These are phyloP conservation scores for Tympanuchus pallidicinctus DNA, from an alignment of 2,113 vertebrate species.

Conservation along the genomic window DNA sequence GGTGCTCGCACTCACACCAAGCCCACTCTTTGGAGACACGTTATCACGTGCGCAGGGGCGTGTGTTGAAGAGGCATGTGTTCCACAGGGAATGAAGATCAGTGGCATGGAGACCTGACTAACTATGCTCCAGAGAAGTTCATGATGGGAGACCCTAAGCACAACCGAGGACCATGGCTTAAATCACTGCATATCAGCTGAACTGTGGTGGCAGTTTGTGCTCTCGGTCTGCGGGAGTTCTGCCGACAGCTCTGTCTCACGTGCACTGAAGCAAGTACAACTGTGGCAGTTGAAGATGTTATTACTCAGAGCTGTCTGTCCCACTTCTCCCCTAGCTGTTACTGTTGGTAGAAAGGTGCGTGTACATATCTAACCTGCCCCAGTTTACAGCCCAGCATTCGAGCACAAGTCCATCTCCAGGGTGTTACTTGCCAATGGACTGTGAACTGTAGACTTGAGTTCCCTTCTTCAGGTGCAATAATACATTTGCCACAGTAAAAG, in stretches of 20 bases:
- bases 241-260: slow-evolving; percentile 13
- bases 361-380: neutral
- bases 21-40: slow-evolving; percentile 54
- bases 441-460: neutral
- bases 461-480: neutral
- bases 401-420: neutral
- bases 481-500: neutral
- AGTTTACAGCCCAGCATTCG: neutral
- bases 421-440: neutral
- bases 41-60: neutral
- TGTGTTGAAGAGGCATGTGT: slow-evolving; percentile 18
- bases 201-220: neutral
- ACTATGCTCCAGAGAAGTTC: neutral
- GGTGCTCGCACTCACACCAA: slow-evolving; percentile 24
- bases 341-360: neutral
- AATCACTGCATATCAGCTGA: slow-evolving; percentile 52
- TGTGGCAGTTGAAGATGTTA: slow-evolving; percentile 50
- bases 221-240: slow-evolving; percentile 5
- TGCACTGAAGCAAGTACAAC: slow-evolving; percentile 51
- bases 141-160: neutral
- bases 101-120: neutral
- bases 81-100: neutral
- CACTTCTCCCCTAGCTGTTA: slow-evolving; percentile 52
- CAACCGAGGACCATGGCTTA: neutral
- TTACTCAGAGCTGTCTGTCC: slow-evolving; percentile 67